Evolutionary conservation across 2,888 invertebrate species (phyloP).

Genomic region (Sarcophaga subvicina): DNA sequence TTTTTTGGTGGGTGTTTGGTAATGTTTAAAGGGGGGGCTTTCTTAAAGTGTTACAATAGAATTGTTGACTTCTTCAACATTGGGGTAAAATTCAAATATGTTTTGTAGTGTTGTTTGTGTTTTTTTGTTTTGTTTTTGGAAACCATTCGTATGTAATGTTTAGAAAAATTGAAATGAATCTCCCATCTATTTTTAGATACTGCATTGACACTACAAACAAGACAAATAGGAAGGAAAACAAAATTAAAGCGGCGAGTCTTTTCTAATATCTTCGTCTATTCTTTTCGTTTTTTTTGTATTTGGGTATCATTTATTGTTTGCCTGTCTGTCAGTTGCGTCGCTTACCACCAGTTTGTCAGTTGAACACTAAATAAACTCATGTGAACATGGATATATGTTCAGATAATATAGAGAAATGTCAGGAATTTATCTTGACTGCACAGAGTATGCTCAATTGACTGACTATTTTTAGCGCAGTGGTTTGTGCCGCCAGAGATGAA

Average conservation of each 20-base stretch:
- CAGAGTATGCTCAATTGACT: slow-evolving; percentile 10
- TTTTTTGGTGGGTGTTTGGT: background rate
- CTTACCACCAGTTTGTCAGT: slow-evolving; percentile 73
- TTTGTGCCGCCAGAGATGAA: slow-evolving; percentile 60
- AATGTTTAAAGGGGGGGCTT: slow-evolving; percentile 13
- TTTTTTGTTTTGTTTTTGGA: background rate
- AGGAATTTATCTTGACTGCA: slow-evolving; percentile 54
- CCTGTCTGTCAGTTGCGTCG: slow-evolving; percentile 70
- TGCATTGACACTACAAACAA: slow-evolving; percentile 45
- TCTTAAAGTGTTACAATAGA: slow-evolving; percentile 34
- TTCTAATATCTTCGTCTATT: slow-evolving; percentile 32
- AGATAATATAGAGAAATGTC: slow-evolving; percentile 45
- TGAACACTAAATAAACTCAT: slow-evolving; percentile 51
- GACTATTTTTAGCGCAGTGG: slow-evolving; percentile 11
- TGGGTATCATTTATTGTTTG: slow-evolving; percentile 52
- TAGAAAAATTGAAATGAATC: background rate
- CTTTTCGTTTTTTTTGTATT: background rate
- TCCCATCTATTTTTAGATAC: slow-evolving; percentile 44
- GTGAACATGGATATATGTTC: slow-evolving; percentile 16
- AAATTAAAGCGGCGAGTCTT: slow-evolving; percentile 14
- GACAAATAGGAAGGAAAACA: slow-evolving; percentile 16
- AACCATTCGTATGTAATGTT: slow-evolving; percentile 37
- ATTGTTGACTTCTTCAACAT: slow-evolving; percentile 24
- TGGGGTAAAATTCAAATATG: background rate
- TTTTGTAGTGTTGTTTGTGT: background rate